Evolutionary conservation across 2,113 vertebrate genomes (phyloP), one percentile per base, ranked within the genome.

Genomic region (Corvus cornix): DNA sequence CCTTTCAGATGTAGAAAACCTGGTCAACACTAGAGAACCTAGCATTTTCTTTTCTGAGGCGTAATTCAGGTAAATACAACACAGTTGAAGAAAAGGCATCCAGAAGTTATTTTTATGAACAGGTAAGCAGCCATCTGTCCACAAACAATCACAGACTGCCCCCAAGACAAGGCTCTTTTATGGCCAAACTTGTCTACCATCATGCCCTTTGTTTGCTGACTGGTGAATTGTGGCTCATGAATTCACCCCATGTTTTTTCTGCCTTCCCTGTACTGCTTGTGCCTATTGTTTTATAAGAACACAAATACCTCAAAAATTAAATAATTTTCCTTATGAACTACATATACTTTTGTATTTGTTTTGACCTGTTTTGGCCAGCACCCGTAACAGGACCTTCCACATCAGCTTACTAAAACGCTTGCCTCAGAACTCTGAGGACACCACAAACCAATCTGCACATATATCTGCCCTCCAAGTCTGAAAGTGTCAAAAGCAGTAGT

Each of bases 31-130:
- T 39, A n/a, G 22, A 91, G 28, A 89, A 89, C 9, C 51, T 55
- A 70, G 59, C 35, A 27, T 63, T 43, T 27, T 27, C 8, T 84
- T 86, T 87, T 75, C 73, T 60, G n/a, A 70, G 31, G 8, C 12
- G 33, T 55, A 89, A 88, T 93, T 92, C 76, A 75, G 66, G 56
- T 72, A 87, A 84, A 89, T 51, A 67, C 0, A 2, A 37, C 37
- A 75, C 44, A 68, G 41, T 3, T 88, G 56, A 90, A 82, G 52
- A 66, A 88, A 88, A 92, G 60, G 53, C 90, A 87, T 43, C 88
- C 73, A 90, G 80, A 89, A 94, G 31, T 89, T 55, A 74, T 83
- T 95, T 95, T 92, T 89, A 95, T 84, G 83, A 97, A 93, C 69
- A 91, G 28, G 49, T 87, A 84, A 91, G 69, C 76, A 81, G 80